These are phyloP conservation scores for Phrynosoma blainvillii DNA, from an alignment of 2,113 vertebrate species.

Conservation along the genomic window DNA sequence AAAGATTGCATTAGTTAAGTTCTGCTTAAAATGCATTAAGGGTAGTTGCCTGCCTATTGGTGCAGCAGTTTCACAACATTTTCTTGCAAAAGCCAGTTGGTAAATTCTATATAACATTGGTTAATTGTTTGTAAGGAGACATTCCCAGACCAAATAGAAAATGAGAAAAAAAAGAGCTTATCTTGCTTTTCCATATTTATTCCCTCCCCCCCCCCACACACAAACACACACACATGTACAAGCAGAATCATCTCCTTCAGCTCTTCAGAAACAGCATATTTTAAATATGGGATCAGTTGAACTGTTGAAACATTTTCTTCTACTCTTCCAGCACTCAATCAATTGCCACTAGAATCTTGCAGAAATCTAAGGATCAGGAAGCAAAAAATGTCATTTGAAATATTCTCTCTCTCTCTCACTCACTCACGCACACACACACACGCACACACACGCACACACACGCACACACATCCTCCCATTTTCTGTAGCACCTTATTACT, in stretches of 20 bases:
- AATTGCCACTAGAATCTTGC: conserved; percentile 47
- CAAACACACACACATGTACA: background rate
- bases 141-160: conserved; percentile 3
- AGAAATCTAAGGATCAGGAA: conserved; percentile 57
- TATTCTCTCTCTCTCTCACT: conserved; percentile 40
- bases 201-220: conserved; percentile 29
- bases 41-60: background rate
- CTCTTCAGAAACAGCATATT: conserved; percentile 37
- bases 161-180: conserved; percentile 10
- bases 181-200: background rate
- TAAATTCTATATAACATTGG: conserved; percentile 22
- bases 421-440: background rate
- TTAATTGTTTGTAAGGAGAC: conserved; percentile 39
- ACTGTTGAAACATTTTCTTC: conserved; percentile 44
- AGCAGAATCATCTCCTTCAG: background rate
- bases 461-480: background rate
- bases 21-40: conserved; percentile 24
- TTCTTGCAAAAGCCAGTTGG: conserved; percentile 25
- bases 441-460: background rate
- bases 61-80: conserved; percentile 7
- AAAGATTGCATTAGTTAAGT: conserved; percentile 8
- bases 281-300: conserved; percentile 39
- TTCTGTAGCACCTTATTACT: conserved; percentile 69
- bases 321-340: conserved; percentile 55
- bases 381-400: conserved; percentile 51